Base-by-base conservation (phyloP, 2,113 vertebrate species). In the Pollachius pollachius region DNA sequence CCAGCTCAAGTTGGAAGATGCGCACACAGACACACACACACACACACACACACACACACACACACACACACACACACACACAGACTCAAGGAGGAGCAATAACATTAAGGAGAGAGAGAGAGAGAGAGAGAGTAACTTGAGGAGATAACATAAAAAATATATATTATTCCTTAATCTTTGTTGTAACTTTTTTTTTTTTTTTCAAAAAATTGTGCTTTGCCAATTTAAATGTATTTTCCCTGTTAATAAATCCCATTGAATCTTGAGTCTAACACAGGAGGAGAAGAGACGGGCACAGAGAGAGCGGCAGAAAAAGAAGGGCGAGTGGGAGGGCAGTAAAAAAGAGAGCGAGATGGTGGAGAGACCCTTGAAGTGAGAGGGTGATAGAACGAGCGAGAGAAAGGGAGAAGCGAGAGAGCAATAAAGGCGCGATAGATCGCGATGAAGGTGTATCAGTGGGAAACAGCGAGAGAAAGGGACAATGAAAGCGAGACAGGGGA, bases 401-500 rank as follows among this genome's bases (percentile, higher is more conserved):
- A 19, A 52, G 27, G 56, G 58, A 21, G 27, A 65, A 61, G 19
- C 11, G 41, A 18, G 64, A 52, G 64, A 19, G 1, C 2, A 30
- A 16, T 17, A 25, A 58, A 12, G 3, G 65, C 7, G 65, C 25
- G 52, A 59, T 25, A 68, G 59, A 18, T 9, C 37, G 37, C 5
- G 11, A 41, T 41, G 37, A 41, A 41, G 37, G 37, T 41, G 37
- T 41, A 41, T 41, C 37, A 11, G 37, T 8, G 9, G 9, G 37
- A 41, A 41, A 41, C 3, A 41, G 17, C 18, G 12, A 6, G 48
- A 64, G 37, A 23, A 15, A 68, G 27, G 56, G 30, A 62, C 21
- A 62, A 25, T 16, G 15, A 62, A 25, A 41, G 37, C 37, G 11
- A 85, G 78, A 76, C 89, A 91, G 89, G 87, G 37, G 11, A 7